Percentiles rank a stretch among this genome's conserved stretches.
Evolutionary conservation across 1,140 invertebrate genomes (phyloP).

Genomic region (Dendrolimus kikuchii): DNA sequence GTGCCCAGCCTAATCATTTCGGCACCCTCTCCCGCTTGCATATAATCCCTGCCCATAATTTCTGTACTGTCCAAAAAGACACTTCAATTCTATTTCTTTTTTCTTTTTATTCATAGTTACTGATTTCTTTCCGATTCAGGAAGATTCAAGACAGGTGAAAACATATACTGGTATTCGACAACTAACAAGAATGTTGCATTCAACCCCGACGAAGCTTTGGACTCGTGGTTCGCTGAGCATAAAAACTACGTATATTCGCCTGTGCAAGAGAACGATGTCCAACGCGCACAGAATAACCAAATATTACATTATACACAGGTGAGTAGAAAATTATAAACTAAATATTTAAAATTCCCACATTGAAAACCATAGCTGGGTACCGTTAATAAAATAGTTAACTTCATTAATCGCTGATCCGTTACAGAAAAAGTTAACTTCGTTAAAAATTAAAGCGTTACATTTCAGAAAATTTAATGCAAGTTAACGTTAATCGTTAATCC

Average conservation of each 20-base stretch:
- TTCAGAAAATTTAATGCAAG: too few species aligned
- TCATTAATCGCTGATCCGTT: too few species aligned
- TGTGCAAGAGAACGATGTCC: conserved; percentile 22
- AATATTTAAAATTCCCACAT: conserved; percentile 2
- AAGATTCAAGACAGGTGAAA: conserved; percentile 41
- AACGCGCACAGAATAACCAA: conserved; percentile 9
- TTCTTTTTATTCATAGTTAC: conserved; percentile 5
- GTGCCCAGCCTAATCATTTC: too few species aligned
- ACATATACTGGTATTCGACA: conserved; percentile 34
- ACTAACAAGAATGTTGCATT: conserved; percentile 20
- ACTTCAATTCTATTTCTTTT: not conserved
- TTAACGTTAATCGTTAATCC: too few species aligned
- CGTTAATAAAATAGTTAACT: too few species aligned
- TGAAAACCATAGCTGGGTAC: too few species aligned
- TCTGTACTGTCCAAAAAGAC: too few species aligned
- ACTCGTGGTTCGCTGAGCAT: conserved; percentile 46
- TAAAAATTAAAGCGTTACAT: too few species aligned
- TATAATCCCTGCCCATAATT: too few species aligned
- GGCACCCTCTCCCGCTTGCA: too few species aligned
- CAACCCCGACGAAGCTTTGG: conserved; percentile 20
- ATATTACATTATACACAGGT: conserved; percentile 57
- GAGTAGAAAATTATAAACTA: not conserved
- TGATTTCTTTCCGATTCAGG: conserved; percentile 27
- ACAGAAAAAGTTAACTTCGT: too few species aligned
- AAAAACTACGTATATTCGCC: conserved; percentile 33